Evolutionary conservation across 1,140 invertebrate genomes (phyloP).

Genomic region (Lepidurus arcticus): DNA sequence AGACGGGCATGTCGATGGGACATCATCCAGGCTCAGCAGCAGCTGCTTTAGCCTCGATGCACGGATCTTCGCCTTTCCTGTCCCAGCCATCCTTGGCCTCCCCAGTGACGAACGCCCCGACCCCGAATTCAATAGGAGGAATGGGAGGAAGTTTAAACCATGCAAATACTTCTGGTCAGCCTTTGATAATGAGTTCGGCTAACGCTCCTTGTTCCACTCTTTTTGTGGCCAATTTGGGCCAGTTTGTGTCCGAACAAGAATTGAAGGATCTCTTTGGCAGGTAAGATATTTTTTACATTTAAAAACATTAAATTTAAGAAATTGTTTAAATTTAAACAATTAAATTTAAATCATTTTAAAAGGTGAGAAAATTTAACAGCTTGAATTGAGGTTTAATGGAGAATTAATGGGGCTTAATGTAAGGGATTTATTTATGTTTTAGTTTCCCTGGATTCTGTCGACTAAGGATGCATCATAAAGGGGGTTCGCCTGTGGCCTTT

Average conservation of each 20-base stretch:
- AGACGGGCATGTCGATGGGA: conserved; percentile 39
- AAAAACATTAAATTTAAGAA: not conserved
- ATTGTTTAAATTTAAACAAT: not conserved
- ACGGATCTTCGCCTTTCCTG: conserved; percentile 68
- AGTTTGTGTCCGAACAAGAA: conserved; percentile 93
- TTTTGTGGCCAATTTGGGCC: conserved; percentile 93
- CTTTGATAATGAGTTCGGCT: conserved; percentile 45
- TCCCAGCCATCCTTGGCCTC: conserved; percentile 77
- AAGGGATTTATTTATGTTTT: conserved; percentile 39
- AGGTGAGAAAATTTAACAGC: not conserved
- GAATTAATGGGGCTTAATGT: not conserved
- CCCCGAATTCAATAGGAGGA: conserved; percentile 54
- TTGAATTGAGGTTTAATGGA: not conserved
- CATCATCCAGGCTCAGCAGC: conserved; percentile 42
- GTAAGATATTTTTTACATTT: conserved; percentile 53
- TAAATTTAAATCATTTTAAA: not conserved
- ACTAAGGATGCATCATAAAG: conserved; percentile 93
- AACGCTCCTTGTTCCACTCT: conserved; percentile 90
- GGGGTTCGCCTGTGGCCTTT: conserved; percentile 87
- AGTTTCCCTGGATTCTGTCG: conserved; percentile 95
- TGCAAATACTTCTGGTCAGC: conserved; percentile 27
- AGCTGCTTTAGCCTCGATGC: conserved; percentile 62
- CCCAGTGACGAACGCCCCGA: conserved; percentile 73
- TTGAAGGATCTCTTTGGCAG: conserved; percentile 96
- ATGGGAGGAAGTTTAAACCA: conserved; percentile 41